phyloP scores from a whole-genome alignment of 2,888 invertebrate genomes.

The Prostheceraeus crozeri region DNA sequence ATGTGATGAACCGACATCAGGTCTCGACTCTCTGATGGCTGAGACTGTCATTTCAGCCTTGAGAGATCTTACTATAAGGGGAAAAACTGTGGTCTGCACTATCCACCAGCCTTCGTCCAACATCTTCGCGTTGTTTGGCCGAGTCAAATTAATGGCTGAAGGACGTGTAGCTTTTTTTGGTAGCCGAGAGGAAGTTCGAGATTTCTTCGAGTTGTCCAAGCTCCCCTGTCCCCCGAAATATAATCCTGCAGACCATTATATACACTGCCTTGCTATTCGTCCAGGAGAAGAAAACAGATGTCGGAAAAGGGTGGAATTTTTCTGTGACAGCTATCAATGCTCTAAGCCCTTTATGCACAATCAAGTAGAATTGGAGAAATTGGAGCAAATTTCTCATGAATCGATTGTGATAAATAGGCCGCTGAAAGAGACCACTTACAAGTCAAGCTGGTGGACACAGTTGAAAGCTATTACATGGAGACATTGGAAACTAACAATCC shows the following conservation, averaged over 20 bases:
- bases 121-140: conserved; percentile 14
- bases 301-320: conserved; percentile 7
- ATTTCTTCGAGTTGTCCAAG: conserved; percentile 17
- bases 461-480: conserved; percentile 28
- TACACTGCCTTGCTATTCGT: conserved; percentile 27
- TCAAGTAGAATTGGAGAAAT: background rate
- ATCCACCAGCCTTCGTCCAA: conserved; percentile 27
- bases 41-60: too few species aligned
- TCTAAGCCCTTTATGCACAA: background rate
- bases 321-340: background rate
- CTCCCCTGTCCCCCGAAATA: conserved; percentile 22
- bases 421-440: background rate
- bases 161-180: conserved; percentile 26
- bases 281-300: conserved; percentile 22
- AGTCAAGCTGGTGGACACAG: conserved; percentile 22
- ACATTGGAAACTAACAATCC: conserved; percentile 5
- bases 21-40: conserved; percentile 35
- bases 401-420: background rate
- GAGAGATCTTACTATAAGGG: background rate
- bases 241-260: conserved; percentile 32
- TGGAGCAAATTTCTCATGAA: background rate
- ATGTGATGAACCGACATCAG: conserved; percentile 36
- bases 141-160: conserved; percentile 9
- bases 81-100: conserved; percentile 17
- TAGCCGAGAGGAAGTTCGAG: conserved; percentile 16